Base-by-base conservation (phyloP, 2,888 invertebrate genomes). In the Plebejus argus region DNA sequence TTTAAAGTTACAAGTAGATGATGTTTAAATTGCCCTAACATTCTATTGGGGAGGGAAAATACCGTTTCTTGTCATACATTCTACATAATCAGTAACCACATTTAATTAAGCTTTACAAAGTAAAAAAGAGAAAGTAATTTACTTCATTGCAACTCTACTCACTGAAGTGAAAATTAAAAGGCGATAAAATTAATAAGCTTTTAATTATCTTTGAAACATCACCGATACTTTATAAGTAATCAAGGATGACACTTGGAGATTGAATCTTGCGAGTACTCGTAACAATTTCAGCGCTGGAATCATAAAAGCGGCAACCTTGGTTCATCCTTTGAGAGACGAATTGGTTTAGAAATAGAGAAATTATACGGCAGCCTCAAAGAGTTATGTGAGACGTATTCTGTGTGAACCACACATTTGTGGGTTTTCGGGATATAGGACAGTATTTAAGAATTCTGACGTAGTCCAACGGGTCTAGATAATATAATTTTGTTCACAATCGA, bases 141-240 rank as follows among this genome's bases (percentile, higher is more conserved):
- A 10, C 45, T 18, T 53, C 18, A 18, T 18, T 53, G 10, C 10
- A 45, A 3, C 45, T 45, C 10, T 45, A 45, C 45, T 18, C 1
- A 5, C 53, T 53, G 53, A 15, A 53, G 23, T 53, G 53, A 15
- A 53, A 61, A 53, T 23, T 3, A 49, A 28, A 49, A n/a, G 8
- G 20, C 18, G 45, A 45, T 39, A 23, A 61, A 61, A 61, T n/a
- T 39, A 12, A 35, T 35, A 61, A 76, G 45, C 39, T 23, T 35
- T 15, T 66, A 76, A 61, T 66, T 39, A 61, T 76, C 61, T 76
- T 76, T 76, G 39, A 33, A 39, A 72, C n/a, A 15, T 49, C 74
- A 53, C 18, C 28, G 15, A 53, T 53, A 74, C 53, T 53, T 53
- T 33, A 23, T 12, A 72, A 45, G 39, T 71, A 39, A 72, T 23